Evolutionary conservation across 2,888 invertebrate genomes (phyloP).

Genomic region (Yponomeuta cagnagella): DNA sequence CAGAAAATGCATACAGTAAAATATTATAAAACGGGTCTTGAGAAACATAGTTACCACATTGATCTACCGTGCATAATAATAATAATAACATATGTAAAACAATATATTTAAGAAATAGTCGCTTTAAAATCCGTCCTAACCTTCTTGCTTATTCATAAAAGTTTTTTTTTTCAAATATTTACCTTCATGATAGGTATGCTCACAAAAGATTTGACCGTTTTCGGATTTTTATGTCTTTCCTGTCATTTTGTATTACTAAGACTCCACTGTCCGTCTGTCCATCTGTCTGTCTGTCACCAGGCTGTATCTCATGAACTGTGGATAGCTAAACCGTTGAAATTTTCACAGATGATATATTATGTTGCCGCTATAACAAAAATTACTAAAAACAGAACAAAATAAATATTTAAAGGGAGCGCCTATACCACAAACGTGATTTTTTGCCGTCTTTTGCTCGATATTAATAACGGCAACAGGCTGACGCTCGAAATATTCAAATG

Average conservation of each 20-base stretch:
- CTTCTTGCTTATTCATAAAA: constrained; percentile 31
- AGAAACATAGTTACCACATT: constrained; percentile 69
- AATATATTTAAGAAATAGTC: constrained; percentile 13
- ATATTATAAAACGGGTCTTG: constrained; percentile 64
- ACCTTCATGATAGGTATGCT: not conserved
- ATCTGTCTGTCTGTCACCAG: too few species aligned
- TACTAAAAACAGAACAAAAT: too few species aligned
- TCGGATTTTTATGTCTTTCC: not conserved
- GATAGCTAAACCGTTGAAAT: too few species aligned
- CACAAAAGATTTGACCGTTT: not conserved
- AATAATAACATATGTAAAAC: not conserved
- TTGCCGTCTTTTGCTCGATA: too few species aligned
- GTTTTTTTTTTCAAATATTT: not conserved
- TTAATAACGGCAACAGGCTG: too few species aligned
- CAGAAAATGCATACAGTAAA: constrained; percentile 25
- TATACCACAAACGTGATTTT: too few species aligned
- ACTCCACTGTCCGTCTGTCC: too few species aligned
- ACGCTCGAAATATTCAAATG: too few species aligned
- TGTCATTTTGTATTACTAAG: not conserved
- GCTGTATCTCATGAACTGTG: too few species aligned
- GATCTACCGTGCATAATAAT: constrained; percentile 36
- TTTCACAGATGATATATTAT: too few species aligned
- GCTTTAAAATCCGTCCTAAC: constrained; percentile 47
- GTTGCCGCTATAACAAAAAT: too few species aligned
- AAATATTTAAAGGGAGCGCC: too few species aligned